Base-by-base conservation (phyloP, 2,113 vertebrate species). In the Dromaius novaehollandiae region DNA sequence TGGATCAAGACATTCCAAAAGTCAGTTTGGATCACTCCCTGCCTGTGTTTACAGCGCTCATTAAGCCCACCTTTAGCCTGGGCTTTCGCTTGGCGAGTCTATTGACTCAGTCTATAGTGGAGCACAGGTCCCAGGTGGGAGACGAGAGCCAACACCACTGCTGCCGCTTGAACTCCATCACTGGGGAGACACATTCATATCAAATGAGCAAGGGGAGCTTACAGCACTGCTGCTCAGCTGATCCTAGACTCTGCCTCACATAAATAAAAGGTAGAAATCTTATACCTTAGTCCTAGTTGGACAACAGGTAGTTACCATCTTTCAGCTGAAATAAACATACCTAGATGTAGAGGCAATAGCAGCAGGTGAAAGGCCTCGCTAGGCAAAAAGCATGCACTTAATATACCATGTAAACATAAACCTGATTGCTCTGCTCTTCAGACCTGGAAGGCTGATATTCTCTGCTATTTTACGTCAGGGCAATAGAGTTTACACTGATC, bases 171-270 rank as follows among this genome's bases (percentile, higher is more conserved):
- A 73, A 86, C 40, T 40, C 21, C 79, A 36, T 34, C 22, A 4
- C 6, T 84, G 73, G 40, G 48, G 40, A 2, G 13, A 69, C 38
- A 1, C 28, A 16, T 16, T 50, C 36, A 10, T 73, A 30, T 51
- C 1, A 0, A 14, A 56, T 10, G 11, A 89, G 55, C 55, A 32
- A 30, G 2, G 4, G 19, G 15, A 32, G 11, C 34, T 81, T 48
- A 22, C 0, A 40, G 10, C 40, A 30, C 10, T 12, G 26, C 38
- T 75, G 32, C 51, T 70, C 36, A 75, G 53, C 20, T 0, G 0
- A 95, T 34, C 7, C 40, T 40, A 6, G 3, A 10, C 13, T 60
- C 18, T 46, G 10, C 36, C 48, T 64, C 13, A 20, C 5, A 26
- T 13, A 81, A 90, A 65, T 25, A 74, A 69, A 82, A 65, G 13